Conservation (phyloP, 53 echinoderm and acorn worm species). For the Antedon mediterranea region DNA sequence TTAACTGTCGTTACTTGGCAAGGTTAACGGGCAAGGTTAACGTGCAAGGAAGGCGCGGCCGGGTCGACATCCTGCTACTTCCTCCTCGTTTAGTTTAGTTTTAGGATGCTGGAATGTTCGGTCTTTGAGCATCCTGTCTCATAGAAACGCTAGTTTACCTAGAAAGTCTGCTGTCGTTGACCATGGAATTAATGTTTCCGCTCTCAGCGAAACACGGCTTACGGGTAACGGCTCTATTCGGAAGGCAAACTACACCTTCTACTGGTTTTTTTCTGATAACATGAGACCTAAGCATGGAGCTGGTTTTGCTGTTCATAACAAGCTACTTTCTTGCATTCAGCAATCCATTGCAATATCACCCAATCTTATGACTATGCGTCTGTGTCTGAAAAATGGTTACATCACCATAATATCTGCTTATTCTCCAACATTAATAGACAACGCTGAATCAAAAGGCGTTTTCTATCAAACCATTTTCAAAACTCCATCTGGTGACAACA, state of each 20-base stretch:
- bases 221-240: conserved; percentile 5
- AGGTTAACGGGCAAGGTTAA: conserved; percentile 16
- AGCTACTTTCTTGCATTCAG: conserved; percentile 2
- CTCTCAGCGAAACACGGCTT: conserved; percentile 17
- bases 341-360: conserved; percentile 6
- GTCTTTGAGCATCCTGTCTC: background rate
- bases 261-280: background rate
- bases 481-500: too few species aligned
- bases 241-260: conserved; percentile 11
- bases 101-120: conserved; percentile 11
- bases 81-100: conserved; percentile 6
- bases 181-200: conserved; percentile 5
- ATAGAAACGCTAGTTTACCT: background rate
- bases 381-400: background rate
- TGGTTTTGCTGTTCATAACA: conserved; percentile 2
- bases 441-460: too few species aligned
- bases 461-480: background rate
- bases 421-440: too few species aligned
- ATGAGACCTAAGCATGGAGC: conserved; percentile 9
- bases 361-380: background rate
- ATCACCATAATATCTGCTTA: conserved; percentile 6
- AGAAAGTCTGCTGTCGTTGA: too few species aligned
- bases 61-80: conserved; percentile 12
- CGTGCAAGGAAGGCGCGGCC: conserved; percentile 15
- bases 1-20: conserved; percentile 9